Base-by-base conservation (phyloP, 2,888 invertebrate species). In the Eupeodes luniger region DNA sequence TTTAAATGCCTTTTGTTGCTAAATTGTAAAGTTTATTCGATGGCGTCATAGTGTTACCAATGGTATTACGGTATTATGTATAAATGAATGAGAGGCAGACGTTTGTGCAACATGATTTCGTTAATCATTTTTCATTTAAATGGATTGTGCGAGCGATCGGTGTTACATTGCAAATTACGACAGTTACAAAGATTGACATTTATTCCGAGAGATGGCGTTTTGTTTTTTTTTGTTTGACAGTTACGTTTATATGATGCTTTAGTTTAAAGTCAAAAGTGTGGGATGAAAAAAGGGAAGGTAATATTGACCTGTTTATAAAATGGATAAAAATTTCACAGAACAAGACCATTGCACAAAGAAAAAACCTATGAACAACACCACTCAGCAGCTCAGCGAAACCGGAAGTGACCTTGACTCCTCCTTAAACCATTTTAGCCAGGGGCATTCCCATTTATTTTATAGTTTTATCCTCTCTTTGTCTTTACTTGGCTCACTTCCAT, bases 21-120 rank as follows among this genome's bases (percentile, higher is more conserved):
- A 85, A 83, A 74, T 78, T 80, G 80, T 85, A 79, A 79, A 84
- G 75, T 75, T 85, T 80, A 76, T 67, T 74, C 53, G 66, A 75
- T 86, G 78, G 77, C 86, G 81, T 78, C 83, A 83, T 79, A 59
- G 81, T 72, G 47, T 59, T 72, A 55, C 53, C 57, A 72, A 64
- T 61, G 72, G 61, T 27, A 27, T 80, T 74, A 76, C 70, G 27
- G 27, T 27, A 27, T 27, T 27, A 27, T 27, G 27, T 74, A 72
- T 84, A 80, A 80, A 81, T 66, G 61, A 77, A 40, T 40, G 40
- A 40, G 40, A 40, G 53, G 61, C 11, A 72, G 51, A 55, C 47
- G 67, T 80, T 88, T 88, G 85, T 88, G 88, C 81, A 88, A 88
- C 85, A 70, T 62, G 75, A 81, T 88, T 88, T 85, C 81, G 81